Conservation (phyloP, 2,113 vertebrate genomes). For the Crocuta crocuta region DNA sequence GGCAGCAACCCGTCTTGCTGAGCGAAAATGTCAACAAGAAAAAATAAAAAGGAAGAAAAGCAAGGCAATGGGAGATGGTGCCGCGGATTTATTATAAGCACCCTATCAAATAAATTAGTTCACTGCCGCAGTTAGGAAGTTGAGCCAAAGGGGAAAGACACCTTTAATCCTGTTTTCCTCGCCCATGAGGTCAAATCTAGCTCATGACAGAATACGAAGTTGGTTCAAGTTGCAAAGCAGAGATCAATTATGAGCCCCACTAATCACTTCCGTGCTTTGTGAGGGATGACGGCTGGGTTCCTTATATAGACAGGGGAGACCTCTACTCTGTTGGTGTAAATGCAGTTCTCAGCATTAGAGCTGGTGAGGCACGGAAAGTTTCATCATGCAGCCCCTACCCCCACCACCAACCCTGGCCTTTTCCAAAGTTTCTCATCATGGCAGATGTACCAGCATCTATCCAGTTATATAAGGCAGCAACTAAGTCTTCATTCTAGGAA, state of each 20-base stretch:
- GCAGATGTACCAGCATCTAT: neutral
- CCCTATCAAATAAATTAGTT: constrained; percentile 79
- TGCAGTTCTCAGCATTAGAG: accelerated
- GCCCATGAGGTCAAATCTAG: neutral
- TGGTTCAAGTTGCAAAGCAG: neutral
- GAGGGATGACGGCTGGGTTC: neutral
- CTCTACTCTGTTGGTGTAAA: neutral
- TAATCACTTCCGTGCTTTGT: neutral
- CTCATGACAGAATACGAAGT: neutral
- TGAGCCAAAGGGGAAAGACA: neutral
- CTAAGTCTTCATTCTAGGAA: neutral
- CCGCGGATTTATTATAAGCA: constrained; percentile 77
- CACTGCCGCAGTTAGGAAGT: constrained; percentile 76
- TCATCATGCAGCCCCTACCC: neutral
- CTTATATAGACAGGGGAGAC: neutral
- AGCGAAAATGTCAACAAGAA: constrained; percentile 81
- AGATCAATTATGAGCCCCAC: neutral
- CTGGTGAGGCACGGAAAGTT: neutral
- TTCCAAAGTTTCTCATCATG: neutral
- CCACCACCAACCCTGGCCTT: neutral
- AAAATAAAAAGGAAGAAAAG: constrained; percentile 57
- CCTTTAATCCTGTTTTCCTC: neutral
- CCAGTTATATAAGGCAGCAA: neutral
- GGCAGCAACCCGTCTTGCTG: constrained; percentile 64
- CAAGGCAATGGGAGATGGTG: constrained; percentile 42